Evolutionary conservation across 2,888 invertebrate species (phyloP), one percentile per base, ranked within the genome.

Genomic region (Lasius fuliginosus): DNA sequence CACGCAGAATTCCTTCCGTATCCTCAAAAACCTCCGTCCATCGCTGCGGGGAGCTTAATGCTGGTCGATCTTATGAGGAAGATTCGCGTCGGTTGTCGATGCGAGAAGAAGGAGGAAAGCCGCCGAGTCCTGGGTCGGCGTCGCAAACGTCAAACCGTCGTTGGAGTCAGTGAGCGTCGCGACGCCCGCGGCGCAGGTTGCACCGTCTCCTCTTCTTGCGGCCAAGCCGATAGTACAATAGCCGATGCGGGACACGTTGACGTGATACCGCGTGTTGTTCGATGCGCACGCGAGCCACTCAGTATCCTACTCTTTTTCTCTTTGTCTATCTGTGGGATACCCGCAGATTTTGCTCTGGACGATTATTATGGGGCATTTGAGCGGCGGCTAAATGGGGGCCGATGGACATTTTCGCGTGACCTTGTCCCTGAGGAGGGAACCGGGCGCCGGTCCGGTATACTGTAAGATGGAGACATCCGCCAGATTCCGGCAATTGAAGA

Each of bases 391-490:
- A 91, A 94, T 94, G 94, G 92, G 93, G 88, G 93, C 92, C 92
- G 91, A 92, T 92, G 92, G 91, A 89, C 93, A 94, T 91, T 95
- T 95, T 92, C 95, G 96, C 90, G 95, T 96, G 86, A 95, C 95
- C 85, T 91, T 96, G 88, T 95, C 95, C 84, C 94, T 96, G 82
- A 94, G 95, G 87, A 95, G 95, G 90, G 95, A 95, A 90, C 95
- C 95, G 27, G 95, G 94, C 58, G 95, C 95, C 56, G 94, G 95
- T 84, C 95, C 95, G 56, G 96, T 96, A 33, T 96, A 95, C 92
- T 96, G 96, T 92, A 96, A 96, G 91, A 95, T 96, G 94, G 96
- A 96, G 91, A 96, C 96, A 27, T 93, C 94, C 36, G 95, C 95
- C 84, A 94, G 96, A 82, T 96, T 96, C 92, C 95, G 95, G n/a